These are phyloP conservation scores for Leptinotarsa lineolata DNA, from an alignment of 1,140 invertebrate species.

Conservation along the genomic window DNA sequence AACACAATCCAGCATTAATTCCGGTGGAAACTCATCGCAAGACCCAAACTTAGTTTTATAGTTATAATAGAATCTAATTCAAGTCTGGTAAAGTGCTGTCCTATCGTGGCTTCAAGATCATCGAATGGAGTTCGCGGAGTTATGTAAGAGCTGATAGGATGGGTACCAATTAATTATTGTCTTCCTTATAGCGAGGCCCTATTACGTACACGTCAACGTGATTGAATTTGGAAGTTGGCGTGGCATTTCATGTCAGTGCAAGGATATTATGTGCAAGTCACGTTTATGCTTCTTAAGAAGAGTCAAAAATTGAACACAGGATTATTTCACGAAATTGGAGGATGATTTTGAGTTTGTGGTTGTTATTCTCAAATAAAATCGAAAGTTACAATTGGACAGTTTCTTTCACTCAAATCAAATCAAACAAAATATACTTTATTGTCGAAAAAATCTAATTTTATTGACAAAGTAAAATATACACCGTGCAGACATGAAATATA, in stretches of 20 bases:
- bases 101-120: slow-evolving; percentile 5
- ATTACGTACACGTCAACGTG: background rate
- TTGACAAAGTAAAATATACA: too few relatives aligned
- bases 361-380: too few relatives aligned
- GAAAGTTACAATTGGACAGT: too few relatives aligned
- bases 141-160: slow-evolving; percentile 1
- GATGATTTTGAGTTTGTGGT: too few relatives aligned
- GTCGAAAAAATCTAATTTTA: too few relatives aligned
- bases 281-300: too few relatives aligned
- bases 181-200: background rate
- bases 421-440: too few relatives aligned
- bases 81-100: background rate
- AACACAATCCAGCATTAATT: slow-evolving; percentile 8
- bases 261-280: too few relatives aligned
- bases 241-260: background rate
- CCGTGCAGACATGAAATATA: too few relatives aligned
- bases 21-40: background rate
- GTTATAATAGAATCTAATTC: slow-evolving; percentile 7
- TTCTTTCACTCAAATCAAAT: too few relatives aligned
- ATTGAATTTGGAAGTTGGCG: background rate
- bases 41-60: background rate
- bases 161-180: slow-evolving; percentile 1
- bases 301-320: too few relatives aligned
- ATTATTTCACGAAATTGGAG: too few relatives aligned
- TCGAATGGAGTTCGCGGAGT: background rate